Conservation (phyloP, 2,113 vertebrate species). For the Ophiodon elongatus region DNA sequence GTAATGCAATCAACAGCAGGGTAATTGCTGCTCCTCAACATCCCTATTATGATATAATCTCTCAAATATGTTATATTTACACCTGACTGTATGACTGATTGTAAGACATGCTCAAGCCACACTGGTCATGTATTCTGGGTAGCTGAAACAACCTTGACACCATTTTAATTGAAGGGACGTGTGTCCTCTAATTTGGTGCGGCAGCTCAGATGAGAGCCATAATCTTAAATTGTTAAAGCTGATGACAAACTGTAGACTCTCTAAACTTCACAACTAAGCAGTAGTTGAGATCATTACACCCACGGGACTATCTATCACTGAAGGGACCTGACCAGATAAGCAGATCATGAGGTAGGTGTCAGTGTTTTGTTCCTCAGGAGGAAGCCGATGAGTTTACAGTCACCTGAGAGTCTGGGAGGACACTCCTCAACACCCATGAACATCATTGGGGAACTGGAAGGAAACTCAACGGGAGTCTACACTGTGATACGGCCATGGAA, state of each 20-base stretch:
- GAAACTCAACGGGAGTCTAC: constrained; percentile 68
- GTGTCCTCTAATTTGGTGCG: not conserved
- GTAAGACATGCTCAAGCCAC: constrained; percentile 7
- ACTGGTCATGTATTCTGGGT: not conserved
- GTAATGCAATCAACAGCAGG: constrained; percentile 35
- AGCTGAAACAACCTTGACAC: not conserved
- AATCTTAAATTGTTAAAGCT: not conserved
- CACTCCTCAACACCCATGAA: constrained; percentile 49
- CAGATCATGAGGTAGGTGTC: constrained; percentile 15
- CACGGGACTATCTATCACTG: constrained; percentile 34
- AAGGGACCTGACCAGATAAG: not conserved
- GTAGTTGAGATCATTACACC: not conserved
- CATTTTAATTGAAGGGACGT: not conserved
- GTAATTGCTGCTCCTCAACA: constrained; percentile 49
- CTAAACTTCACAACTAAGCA: not conserved
- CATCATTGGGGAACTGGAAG: constrained; percentile 51
- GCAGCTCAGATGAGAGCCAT: not conserved
- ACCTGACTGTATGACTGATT: constrained; percentile 23
- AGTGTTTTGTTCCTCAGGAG: constrained; percentile 41
- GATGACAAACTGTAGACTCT: constrained; percentile 4
- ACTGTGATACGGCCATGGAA: constrained; percentile 78
- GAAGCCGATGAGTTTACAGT: constrained; percentile 34
- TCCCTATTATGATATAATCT: constrained; percentile 32
- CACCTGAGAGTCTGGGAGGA: constrained; percentile 50
- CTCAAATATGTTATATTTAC: constrained; percentile 31